phyloP scores from a whole-genome alignment of 1,140 invertebrate genomes.

The Drosophila elegans region DNA sequence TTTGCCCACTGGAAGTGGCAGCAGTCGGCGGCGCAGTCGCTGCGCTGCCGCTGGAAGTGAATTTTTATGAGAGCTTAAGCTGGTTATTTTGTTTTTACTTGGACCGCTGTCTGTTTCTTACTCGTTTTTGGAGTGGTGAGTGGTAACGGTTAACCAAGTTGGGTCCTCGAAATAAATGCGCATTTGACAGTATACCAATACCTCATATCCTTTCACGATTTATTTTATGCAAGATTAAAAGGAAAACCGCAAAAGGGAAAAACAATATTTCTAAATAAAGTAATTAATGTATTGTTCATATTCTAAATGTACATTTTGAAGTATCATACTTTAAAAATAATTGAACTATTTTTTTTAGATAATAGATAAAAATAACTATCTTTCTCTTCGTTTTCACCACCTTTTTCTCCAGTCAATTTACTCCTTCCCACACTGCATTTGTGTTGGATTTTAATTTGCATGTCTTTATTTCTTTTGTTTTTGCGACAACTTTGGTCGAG shows the following conservation, averaged over 20 bases:
- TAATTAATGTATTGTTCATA: too few relatives aligned
- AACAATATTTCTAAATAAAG: too few relatives aligned
- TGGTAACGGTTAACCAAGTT: constrained; percentile 33
- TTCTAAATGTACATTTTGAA: too few relatives aligned
- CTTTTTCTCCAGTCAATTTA: constrained; percentile 2
- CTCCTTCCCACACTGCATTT: constrained; percentile 11
- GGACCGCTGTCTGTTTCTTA: constrained; percentile 33
- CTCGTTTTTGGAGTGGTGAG: constrained; percentile 28
- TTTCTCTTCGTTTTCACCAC: neutral
- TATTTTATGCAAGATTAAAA: neutral
- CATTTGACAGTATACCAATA: neutral
- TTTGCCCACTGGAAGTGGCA: constrained; percentile 77
- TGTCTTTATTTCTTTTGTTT: constrained; percentile 49
- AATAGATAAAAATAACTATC: neutral
- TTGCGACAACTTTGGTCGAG: constrained; percentile 78
- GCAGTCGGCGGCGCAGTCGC: constrained; percentile 14
- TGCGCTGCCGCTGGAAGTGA: constrained; percentile 57
- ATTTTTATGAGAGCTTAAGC: constrained; percentile 54
- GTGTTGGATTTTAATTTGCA: constrained; percentile 18
- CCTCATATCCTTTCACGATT: neutral
- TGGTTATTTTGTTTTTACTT: constrained; percentile 38
- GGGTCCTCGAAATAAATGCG: constrained; percentile 15
- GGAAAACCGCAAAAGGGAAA: neutral
- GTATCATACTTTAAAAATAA: too few relatives aligned
- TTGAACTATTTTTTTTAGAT: too few relatives aligned